These are phyloP conservation scores for Linnaemya vulpina DNA, from an alignment of 2,888 invertebrate species.

Conservation along the genomic window DNA sequence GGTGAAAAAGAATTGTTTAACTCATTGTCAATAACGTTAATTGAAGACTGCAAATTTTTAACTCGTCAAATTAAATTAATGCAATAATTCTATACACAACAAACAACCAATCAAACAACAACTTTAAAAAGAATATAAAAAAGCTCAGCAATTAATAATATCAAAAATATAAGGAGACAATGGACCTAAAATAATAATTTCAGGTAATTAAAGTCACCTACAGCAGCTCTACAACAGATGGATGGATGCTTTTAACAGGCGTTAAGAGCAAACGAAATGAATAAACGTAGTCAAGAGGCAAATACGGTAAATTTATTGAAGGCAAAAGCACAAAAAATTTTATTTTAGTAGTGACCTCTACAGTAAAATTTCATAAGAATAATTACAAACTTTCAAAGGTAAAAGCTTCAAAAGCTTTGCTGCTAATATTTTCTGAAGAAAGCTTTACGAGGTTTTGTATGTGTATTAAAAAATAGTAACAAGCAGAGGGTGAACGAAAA, in stretches of 20 bases:
- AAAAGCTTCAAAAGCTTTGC: constrained; percentile 30
- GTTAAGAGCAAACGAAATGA: not conserved
- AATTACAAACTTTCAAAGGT: not conserved
- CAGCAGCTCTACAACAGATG: not conserved
- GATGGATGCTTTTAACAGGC: not conserved
- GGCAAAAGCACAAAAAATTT: not conserved
- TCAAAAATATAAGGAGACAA: no score
- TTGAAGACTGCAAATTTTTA: no score
- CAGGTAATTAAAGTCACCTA: not conserved
- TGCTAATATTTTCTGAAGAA: not conserved
- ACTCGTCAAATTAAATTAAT: no score
- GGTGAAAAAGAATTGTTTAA: no score
- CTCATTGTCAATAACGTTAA: no score
- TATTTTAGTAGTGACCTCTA: constrained; percentile 43
- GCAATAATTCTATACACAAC: no score
- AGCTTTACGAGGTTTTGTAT: not conserved
- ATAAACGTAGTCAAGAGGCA: not conserved
- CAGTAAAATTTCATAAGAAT: not conserved
- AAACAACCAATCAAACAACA: no score
- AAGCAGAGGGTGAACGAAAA: not conserved
- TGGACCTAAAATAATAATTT: no score
- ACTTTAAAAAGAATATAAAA: no score
- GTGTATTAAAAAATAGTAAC: not conserved
- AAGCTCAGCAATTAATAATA: no score
- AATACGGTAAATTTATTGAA: not conserved